Evolutionary conservation across 2,113 vertebrate species (phyloP).

Genomic region (Felis catus): DNA sequence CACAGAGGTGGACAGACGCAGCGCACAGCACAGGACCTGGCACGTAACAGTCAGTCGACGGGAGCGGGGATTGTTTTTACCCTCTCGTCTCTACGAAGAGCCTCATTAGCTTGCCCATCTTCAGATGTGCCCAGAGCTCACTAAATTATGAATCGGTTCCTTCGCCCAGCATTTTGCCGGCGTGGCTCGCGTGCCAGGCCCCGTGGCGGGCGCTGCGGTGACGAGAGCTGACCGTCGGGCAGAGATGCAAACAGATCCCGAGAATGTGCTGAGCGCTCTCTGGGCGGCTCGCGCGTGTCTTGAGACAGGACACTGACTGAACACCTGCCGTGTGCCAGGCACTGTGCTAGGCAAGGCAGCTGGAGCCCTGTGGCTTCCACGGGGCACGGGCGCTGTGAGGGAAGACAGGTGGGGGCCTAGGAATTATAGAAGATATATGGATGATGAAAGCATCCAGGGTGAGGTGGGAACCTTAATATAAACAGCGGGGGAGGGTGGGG

Average conservation of each 20-base stretch:
- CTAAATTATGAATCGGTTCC: not conserved
- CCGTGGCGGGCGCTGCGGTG: fast-evolving
- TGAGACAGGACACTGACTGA: not conserved
- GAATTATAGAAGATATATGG: not conserved
- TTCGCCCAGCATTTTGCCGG: not conserved
- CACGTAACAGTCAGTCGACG: fast-evolving
- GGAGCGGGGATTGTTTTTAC: not conserved
- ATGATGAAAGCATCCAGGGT: too few relatives aligned
- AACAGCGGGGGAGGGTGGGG: not conserved
- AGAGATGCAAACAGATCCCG: not conserved
- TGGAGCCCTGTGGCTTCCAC: not conserved
- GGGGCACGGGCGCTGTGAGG: fast-evolving
- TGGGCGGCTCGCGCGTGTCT: fast-evolving
- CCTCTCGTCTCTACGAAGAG: not conserved
- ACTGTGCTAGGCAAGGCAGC: not conserved
- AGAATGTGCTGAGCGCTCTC: not conserved
- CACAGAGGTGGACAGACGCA: not conserved
- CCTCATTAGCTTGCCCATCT: not conserved
- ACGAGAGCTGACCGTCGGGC: not conserved
- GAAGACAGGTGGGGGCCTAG: not conserved
- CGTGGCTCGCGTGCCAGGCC: not conserved
- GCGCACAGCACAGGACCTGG: not conserved
- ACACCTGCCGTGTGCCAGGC: not conserved
- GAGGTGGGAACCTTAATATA: not conserved
- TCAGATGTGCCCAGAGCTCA: not conserved